Percentiles rank a stretch among this genome's conserved stretches.
Conservation (phyloP, 53 echinoderm and acorn worm species). For the Astropecten irregularis region DNA sequence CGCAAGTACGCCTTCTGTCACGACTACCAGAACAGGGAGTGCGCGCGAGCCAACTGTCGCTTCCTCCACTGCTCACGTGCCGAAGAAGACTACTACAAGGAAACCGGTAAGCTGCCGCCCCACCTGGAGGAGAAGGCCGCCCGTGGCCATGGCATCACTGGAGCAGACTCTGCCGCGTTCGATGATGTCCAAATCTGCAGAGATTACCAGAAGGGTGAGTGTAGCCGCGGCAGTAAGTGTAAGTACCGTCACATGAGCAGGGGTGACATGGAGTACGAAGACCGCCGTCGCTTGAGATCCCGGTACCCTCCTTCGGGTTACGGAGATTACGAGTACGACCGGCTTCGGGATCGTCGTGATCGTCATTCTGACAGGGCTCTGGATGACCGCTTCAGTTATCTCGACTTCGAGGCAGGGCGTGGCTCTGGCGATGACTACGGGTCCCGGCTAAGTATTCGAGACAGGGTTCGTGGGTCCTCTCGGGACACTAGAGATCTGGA, state of each 20-base stretch:
- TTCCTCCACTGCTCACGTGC: constrained; percentile 88
- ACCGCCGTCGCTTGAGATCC: constrained; percentile 46
- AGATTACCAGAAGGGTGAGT: constrained; percentile 84
- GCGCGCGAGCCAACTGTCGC: constrained; percentile 78
- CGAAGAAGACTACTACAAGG: constrained; percentile 89
- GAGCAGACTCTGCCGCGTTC: background rate
- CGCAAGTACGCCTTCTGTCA: constrained; percentile 79
- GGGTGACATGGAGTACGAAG: constrained; percentile 88
- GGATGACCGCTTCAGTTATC: constrained; percentile 59
- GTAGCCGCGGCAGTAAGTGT: constrained; percentile 80
- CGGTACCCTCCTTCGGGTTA: constrained; percentile 25
- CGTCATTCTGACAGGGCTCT: no score
- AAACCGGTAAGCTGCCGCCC: constrained; percentile 88
- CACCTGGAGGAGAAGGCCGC: constrained; percentile 61
- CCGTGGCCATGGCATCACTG: constrained; percentile 24
- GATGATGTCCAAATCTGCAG: constrained; percentile 88
- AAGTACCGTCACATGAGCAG: constrained; percentile 92
- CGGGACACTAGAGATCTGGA: constrained; percentile 76
- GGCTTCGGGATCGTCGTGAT: constrained; percentile 67
- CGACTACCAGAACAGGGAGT: constrained; percentile 92
- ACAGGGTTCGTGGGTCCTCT: background rate
- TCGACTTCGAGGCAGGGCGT: constrained; percentile 62
- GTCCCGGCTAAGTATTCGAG: constrained; percentile 2
- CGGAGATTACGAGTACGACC: constrained; percentile 69
- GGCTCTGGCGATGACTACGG: constrained; percentile 9